Base-by-base conservation (phyloP, 2,888 invertebrate species). In the Priapulus caudatus region DNA sequence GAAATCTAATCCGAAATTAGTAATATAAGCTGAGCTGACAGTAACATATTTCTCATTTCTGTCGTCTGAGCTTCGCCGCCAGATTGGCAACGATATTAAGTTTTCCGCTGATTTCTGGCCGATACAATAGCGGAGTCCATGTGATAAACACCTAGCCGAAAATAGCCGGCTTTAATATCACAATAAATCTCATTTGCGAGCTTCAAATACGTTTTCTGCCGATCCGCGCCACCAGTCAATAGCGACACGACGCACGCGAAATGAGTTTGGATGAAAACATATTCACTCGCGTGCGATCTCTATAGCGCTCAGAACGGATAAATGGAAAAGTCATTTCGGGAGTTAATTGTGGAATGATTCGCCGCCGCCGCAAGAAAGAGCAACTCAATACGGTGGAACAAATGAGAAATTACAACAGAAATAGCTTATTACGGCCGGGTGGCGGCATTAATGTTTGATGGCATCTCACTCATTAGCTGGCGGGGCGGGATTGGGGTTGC, bases 271-370 rank as follows among this genome's bases (percentile, higher is more conserved):
- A 10, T 10, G 33, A 33, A 33, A 33, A 33, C 33, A 33, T 33
- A 33, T 33, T 33, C 33, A 33, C 33, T 33, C 33, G 33, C 33
- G n/a, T n/a, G n/a, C n/a, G n/a, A n/a, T n/a, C n/a, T n/a, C n/a
- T n/a, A n/a, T 33, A 33, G 33, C n/a, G 33, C 10, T 33, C 33
- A 33, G 33, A 10, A n/a, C 33, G 33, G 33, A 33, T 33, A 33
- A 33, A 33, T 33, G 33, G 10, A n/a, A 33, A 33, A 33, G 33
- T 33, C 33, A 33, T 33, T 33, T 33, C 33, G 10, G n/a, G 33
- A 33, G 33, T 33, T 33, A 33, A 33, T 33, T 33, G 33, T 33
- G 33, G n/a, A 33, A 33, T 33, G 33, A 33, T 33, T 33, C n/a
- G 33, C 33, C 10, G 33, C 33, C 33, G n/a, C 10, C 10, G n/a